A percentile compares a stretch with the other conserved stretches of the same genome.
Evolutionary conservation across 2,888 invertebrate genomes (phyloP).

Genomic region (Noctua pronuba): DNA sequence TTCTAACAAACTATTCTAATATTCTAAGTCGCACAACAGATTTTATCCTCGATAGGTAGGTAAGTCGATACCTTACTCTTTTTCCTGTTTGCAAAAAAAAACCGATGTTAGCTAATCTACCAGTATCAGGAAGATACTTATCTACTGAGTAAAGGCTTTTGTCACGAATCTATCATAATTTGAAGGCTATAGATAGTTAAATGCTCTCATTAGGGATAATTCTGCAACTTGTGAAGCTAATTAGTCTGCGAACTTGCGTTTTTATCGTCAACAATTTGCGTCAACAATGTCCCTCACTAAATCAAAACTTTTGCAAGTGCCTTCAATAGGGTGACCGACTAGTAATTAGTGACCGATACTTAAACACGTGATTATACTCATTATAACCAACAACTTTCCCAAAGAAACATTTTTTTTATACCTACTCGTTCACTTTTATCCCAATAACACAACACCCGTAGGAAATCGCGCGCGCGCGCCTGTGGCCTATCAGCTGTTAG

Average conservation of each 20-base stretch:
- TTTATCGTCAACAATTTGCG: neutral
- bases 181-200: neutral
- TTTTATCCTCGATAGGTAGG: neutral
- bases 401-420: too few relatives aligned
- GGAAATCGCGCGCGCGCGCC: too few relatives aligned
- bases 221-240: neutral
- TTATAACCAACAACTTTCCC: too few relatives aligned
- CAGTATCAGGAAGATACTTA: neutral
- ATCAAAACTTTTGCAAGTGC: neutral
- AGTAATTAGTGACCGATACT: too few relatives aligned
- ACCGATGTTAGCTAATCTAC: neutral
- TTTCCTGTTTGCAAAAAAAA: constrained; percentile 1
- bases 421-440: too few relatives aligned
- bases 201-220: neutral
- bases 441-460: too few relatives aligned
- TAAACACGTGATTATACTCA: too few relatives aligned
- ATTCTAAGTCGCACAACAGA: neutral
- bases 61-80: neutral
- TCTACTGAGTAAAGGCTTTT: neutral
- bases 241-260: neutral
- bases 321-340: too few relatives aligned
- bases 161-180: neutral
- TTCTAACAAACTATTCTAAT: too few relatives aligned
- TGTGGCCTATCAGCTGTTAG: too few relatives aligned
- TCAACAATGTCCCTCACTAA: neutral